Evolutionary conservation across 2,113 vertebrate species (phyloP), one percentile per base, ranked within the genome.

Genomic region (Ailurus styani): DNA sequence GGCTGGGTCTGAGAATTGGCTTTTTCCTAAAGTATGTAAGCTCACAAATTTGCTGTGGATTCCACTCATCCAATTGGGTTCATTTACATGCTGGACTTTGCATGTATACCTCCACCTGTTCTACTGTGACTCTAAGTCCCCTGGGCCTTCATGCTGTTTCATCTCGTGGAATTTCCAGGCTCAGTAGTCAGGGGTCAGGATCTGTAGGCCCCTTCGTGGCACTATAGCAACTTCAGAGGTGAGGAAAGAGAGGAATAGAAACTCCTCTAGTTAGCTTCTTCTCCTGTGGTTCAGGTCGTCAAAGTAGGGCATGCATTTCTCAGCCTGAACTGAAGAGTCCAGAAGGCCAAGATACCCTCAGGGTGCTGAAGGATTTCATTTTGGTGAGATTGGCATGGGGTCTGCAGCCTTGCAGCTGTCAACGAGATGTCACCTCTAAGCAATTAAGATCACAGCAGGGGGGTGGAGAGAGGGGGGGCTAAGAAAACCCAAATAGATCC

Each of bases 361-460:
- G 90, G 90, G 92, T 75, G 50, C n/a, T 21, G 66, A 75, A 50
- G 45, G 21, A 47, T 93, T 93, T 93, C 66, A 93, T 96, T 96
- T 91, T 45, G 78, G 64, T 34, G 66, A 93, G 77, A 66, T 17
- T 87, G 78, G 91, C 37, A 29, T 37, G 34, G 18, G 50, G 77
- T 95, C 89, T 75, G 54, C 17, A 78, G 75, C 60, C 40, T 73
- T 15, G 60, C 87, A 93, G 83, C 87, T 97, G 90, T 91, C 84
- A 83, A 9, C 55, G 68, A 91, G 54, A 66, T 55, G 78, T 72
- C 60, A 45, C 55, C 13, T 9, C 27, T 62, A 73, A 97, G 84
- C 87, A 97, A 98, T 97, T 95, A 96, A 93, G 45, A 86, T 94
- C 96, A 93, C 96, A 91, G 86, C 52, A 0, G 5, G 86, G 81